Base-by-base conservation (phyloP, 2,113 vertebrate genomes). In the Epinephelus fuscoguttatus region DNA sequence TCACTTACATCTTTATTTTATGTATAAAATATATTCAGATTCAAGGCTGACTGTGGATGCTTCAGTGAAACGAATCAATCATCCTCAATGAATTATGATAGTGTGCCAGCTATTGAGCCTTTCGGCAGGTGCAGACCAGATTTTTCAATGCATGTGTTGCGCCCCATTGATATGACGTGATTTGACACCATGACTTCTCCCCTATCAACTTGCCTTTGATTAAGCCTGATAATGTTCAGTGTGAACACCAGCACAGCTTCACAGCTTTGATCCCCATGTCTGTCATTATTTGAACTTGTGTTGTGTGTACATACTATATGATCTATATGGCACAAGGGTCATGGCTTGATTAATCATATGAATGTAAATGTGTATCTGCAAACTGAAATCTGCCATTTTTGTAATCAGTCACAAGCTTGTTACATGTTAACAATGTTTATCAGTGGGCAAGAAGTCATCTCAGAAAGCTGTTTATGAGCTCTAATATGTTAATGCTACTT, bases 151-250 rank as follows among this genome's bases (percentile, higher is more conserved):
- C 4, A 4, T 30, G 30, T 30, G 33, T 37, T 37, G 33, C 6
- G 5, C 33, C 33, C 33, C 33, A 37, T 7, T 37, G 33, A 37
- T 37, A 37, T 37, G 6, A 37, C 33, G 1, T 7, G 6, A 37
- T 37, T 6, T 37, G 33, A 37, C 33, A 37, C 33, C 1, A 37
- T 37, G 33, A 37, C 33, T 37, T 8, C 33, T 37, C 33, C 33
- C 33, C 33, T 37, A 37, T 7, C 5, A 37, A 7, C 33, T 6
- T 37, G 33, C 33, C 33, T 37, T 37, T 37, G 33, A 37, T 37
- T 6, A 37, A 7, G 17, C 10, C 21, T 13, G 9, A 71, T 64
- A 40, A 59, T 74, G 69, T 75, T 66, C 76, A 84, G 68, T 73
- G 61, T 63, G 67, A 72, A 68, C 19, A 17, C 21, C 45, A 33